phyloP scores from a whole-genome alignment of 2,797 vertebrate species.

The Gila robusta region DNA sequence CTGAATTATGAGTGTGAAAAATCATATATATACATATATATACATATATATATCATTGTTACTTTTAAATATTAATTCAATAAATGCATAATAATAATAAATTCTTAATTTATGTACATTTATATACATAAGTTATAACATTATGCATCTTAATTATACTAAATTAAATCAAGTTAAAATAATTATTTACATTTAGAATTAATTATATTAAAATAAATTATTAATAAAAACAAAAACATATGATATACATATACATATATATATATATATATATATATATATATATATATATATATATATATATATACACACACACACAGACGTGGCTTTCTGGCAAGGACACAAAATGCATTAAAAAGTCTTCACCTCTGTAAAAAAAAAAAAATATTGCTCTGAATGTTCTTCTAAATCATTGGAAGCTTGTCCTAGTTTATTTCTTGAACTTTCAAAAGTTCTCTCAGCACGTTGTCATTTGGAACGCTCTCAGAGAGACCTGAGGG shows the following conservation, averaged over 20 bases:
- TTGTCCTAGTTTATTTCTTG: neutral
- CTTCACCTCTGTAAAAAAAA: neutral
- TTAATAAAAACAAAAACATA: neutral
- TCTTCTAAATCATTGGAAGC: too few relatives aligned
- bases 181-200: neutral
- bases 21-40: neutral
- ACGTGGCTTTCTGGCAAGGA: neutral
- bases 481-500: neutral
- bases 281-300: too few relatives aligned
- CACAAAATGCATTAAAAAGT: neutral
- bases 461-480: neutral
- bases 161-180: neutral
- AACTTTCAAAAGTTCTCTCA: conserved; percentile 11
- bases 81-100: neutral
- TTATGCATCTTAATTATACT: neutral
- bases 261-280: too few relatives aligned
- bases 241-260: too few relatives aligned
- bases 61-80: neutral
- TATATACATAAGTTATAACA: neutral
- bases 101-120: neutral
- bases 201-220: neutral
- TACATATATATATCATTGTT: neutral
- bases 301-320: neutral
- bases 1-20: neutral
- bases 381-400: too few relatives aligned